These are phyloP conservation scores for Peromyscus californicus DNA, from an alignment of 2,113 vertebrate species.

Conservation along the genomic window DNA sequence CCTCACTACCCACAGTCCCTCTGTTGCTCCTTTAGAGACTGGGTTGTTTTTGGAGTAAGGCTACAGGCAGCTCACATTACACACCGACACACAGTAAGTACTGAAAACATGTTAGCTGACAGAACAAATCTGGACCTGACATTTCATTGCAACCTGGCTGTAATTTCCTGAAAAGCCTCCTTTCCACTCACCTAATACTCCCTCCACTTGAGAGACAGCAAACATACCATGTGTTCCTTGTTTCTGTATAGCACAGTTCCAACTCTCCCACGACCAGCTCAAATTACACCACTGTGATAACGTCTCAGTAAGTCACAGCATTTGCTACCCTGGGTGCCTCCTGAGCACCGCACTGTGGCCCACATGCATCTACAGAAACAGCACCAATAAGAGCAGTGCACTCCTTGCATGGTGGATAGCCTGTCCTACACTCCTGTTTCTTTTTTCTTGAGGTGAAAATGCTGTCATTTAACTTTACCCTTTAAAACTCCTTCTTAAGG, in stretches of 20 bases:
- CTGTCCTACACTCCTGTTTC: not conserved
- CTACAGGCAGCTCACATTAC: not conserved
- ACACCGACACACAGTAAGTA: not conserved
- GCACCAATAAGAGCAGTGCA: not conserved
- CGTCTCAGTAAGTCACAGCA: not conserved
- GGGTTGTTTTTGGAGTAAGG: not conserved
- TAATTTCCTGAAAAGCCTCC: not conserved
- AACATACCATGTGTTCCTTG: not conserved
- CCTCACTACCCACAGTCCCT: too few relatives aligned
- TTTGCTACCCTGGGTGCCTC: not conserved
- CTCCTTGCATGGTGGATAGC: too few relatives aligned
- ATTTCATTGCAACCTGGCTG: not conserved
- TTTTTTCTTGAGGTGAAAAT: not conserved
- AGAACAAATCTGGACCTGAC: not conserved
- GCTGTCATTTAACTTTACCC: not conserved
- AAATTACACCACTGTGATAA: not conserved
- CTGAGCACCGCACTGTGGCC: not conserved
- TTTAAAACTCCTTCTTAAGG: not conserved
- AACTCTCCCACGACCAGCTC: not conserved
- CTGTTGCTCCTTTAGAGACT: not conserved
- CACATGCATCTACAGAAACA: not conserved
- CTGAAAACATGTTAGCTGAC: not conserved
- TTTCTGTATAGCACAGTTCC: not conserved
- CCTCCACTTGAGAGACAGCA: too few relatives aligned
- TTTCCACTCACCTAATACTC: rapidly evolving